phyloP scores from a whole-genome alignment of 2,888 invertebrate genomes.

The Cryptocheilus praepositus region DNA sequence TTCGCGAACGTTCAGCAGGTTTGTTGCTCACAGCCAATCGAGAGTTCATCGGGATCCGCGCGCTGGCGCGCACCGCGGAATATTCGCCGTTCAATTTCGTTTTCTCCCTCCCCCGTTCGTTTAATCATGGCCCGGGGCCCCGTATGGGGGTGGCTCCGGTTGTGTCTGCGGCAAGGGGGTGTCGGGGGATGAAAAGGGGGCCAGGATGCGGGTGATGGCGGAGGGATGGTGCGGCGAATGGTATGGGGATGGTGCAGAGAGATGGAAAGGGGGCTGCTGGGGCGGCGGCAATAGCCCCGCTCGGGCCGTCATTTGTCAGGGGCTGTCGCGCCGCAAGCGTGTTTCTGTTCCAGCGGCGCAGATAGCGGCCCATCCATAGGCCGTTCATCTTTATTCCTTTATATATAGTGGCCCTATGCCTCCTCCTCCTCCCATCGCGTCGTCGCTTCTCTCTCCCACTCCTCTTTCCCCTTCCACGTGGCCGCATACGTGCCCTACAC shows the following conservation, averaged over 20 bases:
- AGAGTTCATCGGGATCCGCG: constrained; percentile 45
- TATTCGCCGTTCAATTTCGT: constrained; percentile 67
- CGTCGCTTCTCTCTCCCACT: constrained; percentile 22
- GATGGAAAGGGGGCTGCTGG: constrained; percentile 55
- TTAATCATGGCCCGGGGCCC: constrained; percentile 66
- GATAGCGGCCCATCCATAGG: constrained; percentile 74
- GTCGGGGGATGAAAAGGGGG: constrained; percentile 8
- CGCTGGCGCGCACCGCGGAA: constrained; percentile 42
- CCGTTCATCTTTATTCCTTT: constrained; percentile 75
- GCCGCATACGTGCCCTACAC: constrained; percentile 66
- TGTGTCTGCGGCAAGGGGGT: constrained; percentile 13
- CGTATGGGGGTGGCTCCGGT: constrained; percentile 8
- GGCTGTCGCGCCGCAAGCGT: constrained; percentile 74
- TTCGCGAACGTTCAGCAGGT: constrained; percentile 11
- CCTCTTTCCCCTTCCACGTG: constrained; percentile 38
- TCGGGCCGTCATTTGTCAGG: constrained; percentile 75
- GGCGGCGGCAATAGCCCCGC: constrained; percentile 64
- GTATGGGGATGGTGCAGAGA: constrained; percentile 32
- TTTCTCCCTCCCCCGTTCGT: constrained; percentile 60
- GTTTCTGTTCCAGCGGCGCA: constrained; percentile 74
- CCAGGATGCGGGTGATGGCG: no score
- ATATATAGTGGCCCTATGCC: constrained; percentile 56
- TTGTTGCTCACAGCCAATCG: constrained; percentile 42
- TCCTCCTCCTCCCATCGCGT: constrained; percentile 29
- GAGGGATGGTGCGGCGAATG: constrained; percentile 20